Evolutionary conservation across 2,888 invertebrate genomes (phyloP), one percentile per base, ranked within the genome.

Genomic region (Brachynemurus nebulosus): DNA sequence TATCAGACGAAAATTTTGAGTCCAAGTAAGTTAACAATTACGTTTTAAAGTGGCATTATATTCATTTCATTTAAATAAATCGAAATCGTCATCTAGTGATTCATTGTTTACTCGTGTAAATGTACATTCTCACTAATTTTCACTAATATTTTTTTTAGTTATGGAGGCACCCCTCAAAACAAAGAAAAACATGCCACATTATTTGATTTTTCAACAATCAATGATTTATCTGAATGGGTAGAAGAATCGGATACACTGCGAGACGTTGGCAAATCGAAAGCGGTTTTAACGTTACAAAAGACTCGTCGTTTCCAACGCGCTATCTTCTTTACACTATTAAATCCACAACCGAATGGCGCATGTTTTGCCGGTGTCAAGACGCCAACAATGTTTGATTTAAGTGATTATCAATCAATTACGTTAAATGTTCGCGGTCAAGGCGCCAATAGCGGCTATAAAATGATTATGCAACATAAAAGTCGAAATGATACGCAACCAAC

Each of bases 311-410:
- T 73, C 50, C 71, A 75, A 55, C 60, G 76, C 56, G 79, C 74
- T 1, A 64, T 79, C 53, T 72, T 79, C 52, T 79, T 79, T 52
- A 71, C 73, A 3, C 59, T 79, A 39, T 55, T 79, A 17, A 78
- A 78, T 55, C 78, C 79, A 3, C 78, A 78, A 60, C 65, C 70
- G 7, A 78, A 79, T 50, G 79, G 79, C 1, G 79, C 79, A 17
- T 76, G 77, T 2, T 79, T 79, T 57, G 78, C 77, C 21, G 79
- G 78, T 9, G 67, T 75, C 48, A 59, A 72, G 48, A 69, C 66
- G n/a, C 53, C 62, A 11, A 66, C 64, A 7, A 56, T 62, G 17
- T 67, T 73, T 45, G 60, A 79, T 55, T 59, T 79, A 4, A 62
- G 65, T 0, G 64, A 63, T 8, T 68, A 65, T 51, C 61, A 63